A percentile compares a stretch with the other conserved stretches of the same genome.
phyloP scores from a whole-genome alignment of 2,113 vertebrate species.

The Vanacampus margaritifer region DNA sequence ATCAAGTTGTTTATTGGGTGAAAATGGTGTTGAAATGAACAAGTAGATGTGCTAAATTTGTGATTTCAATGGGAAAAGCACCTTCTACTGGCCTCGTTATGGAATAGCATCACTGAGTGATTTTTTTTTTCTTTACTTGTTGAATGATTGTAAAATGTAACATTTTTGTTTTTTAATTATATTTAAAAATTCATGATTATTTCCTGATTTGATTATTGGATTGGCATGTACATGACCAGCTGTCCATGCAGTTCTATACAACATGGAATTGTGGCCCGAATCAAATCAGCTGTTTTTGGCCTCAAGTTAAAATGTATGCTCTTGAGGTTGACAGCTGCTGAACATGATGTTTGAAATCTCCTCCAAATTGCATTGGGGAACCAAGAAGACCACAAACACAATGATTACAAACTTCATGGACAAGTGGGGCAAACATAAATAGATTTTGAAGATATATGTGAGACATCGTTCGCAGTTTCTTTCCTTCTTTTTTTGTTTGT shows the following conservation, averaged over 20 bases:
- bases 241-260: slow-evolving; percentile 26
- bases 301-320: slow-evolving; percentile 32
- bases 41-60: slow-evolving; percentile 13
- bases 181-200: no score
- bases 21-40: slow-evolving; percentile 40
- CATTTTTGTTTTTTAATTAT: no score
- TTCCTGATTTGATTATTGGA: no score
- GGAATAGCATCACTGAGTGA: slow-evolving; percentile 38
- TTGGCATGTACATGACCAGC: slow-evolving; percentile 9
- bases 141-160: not conserved
- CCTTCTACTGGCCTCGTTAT: slow-evolving; percentile 58
- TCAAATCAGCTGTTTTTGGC: slow-evolving; percentile 35
- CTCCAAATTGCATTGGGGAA: slow-evolving; percentile 6
- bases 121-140: not conserved
- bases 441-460: not conserved
- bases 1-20: slow-evolving; percentile 42
- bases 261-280: slow-evolving; percentile 33
- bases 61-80: slow-evolving; percentile 62
- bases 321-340: slow-evolving; percentile 31
- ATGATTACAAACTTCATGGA: slow-evolving; percentile 7
- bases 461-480: not conserved
- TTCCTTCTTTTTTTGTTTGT: no score
- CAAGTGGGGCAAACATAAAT: not conserved
- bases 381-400: slow-evolving; percentile 15
- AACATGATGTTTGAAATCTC: slow-evolving; percentile 2